Conservation (phyloP, 2,797 vertebrate species). For the Protonibea diacanthus region DNA sequence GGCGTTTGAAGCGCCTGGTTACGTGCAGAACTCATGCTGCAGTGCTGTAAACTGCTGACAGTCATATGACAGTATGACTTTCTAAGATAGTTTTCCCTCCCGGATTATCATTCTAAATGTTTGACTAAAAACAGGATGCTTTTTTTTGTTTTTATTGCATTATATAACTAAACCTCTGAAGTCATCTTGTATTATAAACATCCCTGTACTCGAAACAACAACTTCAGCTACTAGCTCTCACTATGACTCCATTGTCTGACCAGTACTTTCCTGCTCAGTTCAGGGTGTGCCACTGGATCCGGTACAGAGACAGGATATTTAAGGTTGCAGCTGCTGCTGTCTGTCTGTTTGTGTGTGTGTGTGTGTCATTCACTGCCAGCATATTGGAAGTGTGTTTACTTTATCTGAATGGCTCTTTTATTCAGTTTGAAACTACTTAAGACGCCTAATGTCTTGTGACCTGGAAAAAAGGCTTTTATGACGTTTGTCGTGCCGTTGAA, state of each 20-base stretch:
- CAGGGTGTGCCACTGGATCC: constrained; percentile 69
- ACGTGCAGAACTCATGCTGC: background rate
- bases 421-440: background rate
- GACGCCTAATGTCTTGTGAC: background rate
- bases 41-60: background rate
- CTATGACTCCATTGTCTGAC: constrained; percentile 35
- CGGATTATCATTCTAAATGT: background rate
- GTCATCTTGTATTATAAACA: background rate
- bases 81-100: background rate
- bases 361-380: constrained; percentile 24
- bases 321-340: constrained; percentile 14
- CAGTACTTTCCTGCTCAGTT: constrained; percentile 33
- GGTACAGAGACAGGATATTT: constrained; percentile 63
- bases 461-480: background rate
- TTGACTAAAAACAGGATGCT: background rate
- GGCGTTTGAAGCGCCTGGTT: background rate
- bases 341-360: background rate
- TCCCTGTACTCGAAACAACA: background rate
- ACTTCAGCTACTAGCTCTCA: background rate
- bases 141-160: background rate
- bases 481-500: background rate
- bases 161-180: background rate
- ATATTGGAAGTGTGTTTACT: constrained; percentile 48
- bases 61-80: background rate
- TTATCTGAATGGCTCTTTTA: background rate